Evolutionary conservation across 2,113 vertebrate genomes (phyloP).

Genomic region (Antidorcas marsupialis): DNA sequence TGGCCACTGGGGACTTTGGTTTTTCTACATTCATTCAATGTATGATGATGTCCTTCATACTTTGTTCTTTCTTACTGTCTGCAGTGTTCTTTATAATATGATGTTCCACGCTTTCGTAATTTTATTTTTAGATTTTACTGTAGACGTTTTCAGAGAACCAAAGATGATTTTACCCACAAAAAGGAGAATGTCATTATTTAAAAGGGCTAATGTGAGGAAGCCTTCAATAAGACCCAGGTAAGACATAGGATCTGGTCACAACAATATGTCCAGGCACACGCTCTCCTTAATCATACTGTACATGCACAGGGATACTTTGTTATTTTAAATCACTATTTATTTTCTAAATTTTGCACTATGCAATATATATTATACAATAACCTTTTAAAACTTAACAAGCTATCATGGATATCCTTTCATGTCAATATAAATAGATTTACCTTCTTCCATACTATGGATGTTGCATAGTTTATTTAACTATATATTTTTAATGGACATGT

Average conservation of each 20-base stretch:
- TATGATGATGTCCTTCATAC: neutral
- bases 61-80: neutral
- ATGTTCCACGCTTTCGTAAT: neutral
- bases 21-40: neutral
- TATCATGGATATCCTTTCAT: neutral
- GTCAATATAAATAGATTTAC: neutral
- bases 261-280: neutral
- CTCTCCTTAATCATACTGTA: neutral
- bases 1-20: neutral
- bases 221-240: slow-evolving; percentile 66
- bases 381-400: neutral
- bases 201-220: neutral
- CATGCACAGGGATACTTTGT: neutral
- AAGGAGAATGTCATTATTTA: neutral
- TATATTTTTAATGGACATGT: neutral
- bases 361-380: neutral
- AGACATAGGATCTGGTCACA: neutral
- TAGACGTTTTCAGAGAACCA: neutral
- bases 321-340: neutral
- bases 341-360: neutral
- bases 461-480: neutral
- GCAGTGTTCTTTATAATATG: neutral
- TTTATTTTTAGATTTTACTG: neutral
- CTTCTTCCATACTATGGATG: neutral
- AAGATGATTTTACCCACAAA: fast-evolving